Conservation (phyloP, 2,888 invertebrate genomes). For the Ormyrus labotus region DNA sequence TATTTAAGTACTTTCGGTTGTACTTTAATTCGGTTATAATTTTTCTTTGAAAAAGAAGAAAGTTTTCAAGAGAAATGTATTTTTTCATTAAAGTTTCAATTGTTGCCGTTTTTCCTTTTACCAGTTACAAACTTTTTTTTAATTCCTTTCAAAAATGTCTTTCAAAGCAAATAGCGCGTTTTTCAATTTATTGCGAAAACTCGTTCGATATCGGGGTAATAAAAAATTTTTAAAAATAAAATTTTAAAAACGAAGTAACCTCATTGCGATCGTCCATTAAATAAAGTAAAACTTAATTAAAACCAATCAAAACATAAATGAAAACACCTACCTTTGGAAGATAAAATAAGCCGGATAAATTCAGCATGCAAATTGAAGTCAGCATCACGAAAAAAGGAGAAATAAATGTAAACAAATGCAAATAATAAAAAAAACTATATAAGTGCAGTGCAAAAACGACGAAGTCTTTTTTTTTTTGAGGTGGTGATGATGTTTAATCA, state of each 20-base stretch:
- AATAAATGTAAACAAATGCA: slow-evolving; percentile 29
- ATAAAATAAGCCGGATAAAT: slow-evolving; percentile 45
- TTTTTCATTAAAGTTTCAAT: neutral
- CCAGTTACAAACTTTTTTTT: too few relatives aligned
- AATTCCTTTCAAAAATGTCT: too few relatives aligned
- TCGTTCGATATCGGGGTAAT: neutral
- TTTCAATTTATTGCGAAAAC: too few relatives aligned
- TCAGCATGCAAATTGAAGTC: slow-evolving; percentile 49
- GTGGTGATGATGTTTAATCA: slow-evolving; percentile 73
- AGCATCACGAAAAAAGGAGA: slow-evolving; percentile 27
- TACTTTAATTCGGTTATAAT: too few relatives aligned
- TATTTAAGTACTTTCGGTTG: too few relatives aligned
- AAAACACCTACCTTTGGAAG: slow-evolving; percentile 61
- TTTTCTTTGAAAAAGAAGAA: neutral
- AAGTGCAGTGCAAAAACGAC: slow-evolving; percentile 59
- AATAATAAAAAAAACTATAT: slow-evolving; percentile 37
- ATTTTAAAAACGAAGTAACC: neutral
- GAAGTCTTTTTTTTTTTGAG: slow-evolving; percentile 65
- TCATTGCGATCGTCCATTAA: slow-evolving; percentile 33
- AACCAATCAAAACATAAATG: slow-evolving; percentile 37
- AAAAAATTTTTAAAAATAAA: neutral
- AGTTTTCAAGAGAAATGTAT: neutral
- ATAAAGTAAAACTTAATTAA: slow-evolving; percentile 15
- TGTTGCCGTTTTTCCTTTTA: too few relatives aligned
- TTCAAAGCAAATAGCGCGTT: too few relatives aligned